Base-by-base conservation (phyloP, 23 tunicate species). In the Halocynthia roretzi region DNA sequence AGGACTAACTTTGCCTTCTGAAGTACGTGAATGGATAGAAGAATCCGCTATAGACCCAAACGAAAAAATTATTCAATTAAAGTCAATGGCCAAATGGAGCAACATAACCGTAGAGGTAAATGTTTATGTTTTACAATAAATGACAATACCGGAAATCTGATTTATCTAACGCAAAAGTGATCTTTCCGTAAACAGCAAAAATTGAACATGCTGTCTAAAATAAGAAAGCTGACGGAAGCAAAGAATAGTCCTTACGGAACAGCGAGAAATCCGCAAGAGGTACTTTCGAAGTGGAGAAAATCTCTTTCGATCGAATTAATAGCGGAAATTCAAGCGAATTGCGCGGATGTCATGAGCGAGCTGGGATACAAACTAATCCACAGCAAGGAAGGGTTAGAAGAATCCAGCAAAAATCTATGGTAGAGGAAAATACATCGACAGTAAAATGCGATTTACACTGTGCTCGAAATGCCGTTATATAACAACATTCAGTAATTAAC, bases 11-110 rank as follows among this genome's bases (percentile, higher is more conserved):
- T 65, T 65, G 17, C 70, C 70, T 10, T 2, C 70, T 10, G 70
- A 65, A 65, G 70, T 65, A 10, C 14, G 70, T 8, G 70, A 65
- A 65, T 65, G 70, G 70, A 65, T 65, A 10, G n/a, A 65, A 65
- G 9, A 20, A 15, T 65, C 70, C 22, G 23, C 70, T 20, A 8
- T 48, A 14, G 23, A 15, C 10, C 70, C 70, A 2, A 10, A 10
- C 0, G 70, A 65, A 65, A 65, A 65, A 14, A 65, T 65, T 15
- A 48, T 5, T 8, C 6, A 65, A 15, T 6, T 65, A 2, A 40
- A 14, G 23, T 40, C 70, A 0, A 8, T 8, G 23, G 48, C 31
- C 22, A 48, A 5, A 20, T 20, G 23, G 9, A 14, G 23, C 5
- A 8, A 11, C 14, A 9, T 65, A 65, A 65, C 70, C 17, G 48